These are phyloP conservation scores for Drosophila bunnanda DNA, from an alignment of 2,888 invertebrate genomes.

Conservation along the genomic window DNA sequence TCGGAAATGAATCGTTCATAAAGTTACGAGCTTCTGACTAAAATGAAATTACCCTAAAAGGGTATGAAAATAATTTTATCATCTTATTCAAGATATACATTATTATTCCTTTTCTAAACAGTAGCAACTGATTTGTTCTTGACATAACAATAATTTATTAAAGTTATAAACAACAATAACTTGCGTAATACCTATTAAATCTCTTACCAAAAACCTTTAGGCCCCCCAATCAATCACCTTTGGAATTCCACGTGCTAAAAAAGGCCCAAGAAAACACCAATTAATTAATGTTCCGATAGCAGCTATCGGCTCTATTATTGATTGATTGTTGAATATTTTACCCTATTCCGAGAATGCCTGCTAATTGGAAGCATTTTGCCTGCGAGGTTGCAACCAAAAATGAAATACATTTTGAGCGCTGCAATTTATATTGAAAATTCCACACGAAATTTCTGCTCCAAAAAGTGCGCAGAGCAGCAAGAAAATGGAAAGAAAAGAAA, in stretches of 20 bases:
- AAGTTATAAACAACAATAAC: slow-evolving; percentile 12
- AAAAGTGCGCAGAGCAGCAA: slow-evolving; percentile 51
- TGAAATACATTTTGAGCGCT: slow-evolving; percentile 27
- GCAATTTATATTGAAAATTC: slow-evolving; percentile 68
- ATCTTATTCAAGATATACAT: too few species aligned
- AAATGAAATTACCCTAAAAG: too few species aligned
- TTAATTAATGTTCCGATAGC: slow-evolving; percentile 34
- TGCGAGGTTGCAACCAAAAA: slow-evolving; percentile 8
- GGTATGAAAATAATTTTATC: too few species aligned
- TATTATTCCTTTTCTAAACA: not conserved
- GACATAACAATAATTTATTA: not conserved
- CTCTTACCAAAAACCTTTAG: slow-evolving; percentile 7
- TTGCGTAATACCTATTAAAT: slow-evolving; percentile 5
- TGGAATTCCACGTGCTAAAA: slow-evolving; percentile 4
- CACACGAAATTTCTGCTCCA: slow-evolving; percentile 68
- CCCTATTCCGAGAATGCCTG: slow-evolving; percentile 16
- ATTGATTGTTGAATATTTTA: slow-evolving; percentile 11
- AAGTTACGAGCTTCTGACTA: too few species aligned
- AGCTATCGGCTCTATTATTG: slow-evolving; percentile 20
- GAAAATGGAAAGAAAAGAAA: slow-evolving; percentile 42
- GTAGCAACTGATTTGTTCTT: not conserved
- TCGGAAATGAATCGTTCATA: too few species aligned
- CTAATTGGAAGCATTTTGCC: slow-evolving; percentile 41
- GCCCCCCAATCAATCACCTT: slow-evolving; percentile 26
- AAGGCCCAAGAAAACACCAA: slow-evolving; percentile 9